phyloP scores from a whole-genome alignment of 2,113 vertebrate species.

The Callipepla californica region DNA sequence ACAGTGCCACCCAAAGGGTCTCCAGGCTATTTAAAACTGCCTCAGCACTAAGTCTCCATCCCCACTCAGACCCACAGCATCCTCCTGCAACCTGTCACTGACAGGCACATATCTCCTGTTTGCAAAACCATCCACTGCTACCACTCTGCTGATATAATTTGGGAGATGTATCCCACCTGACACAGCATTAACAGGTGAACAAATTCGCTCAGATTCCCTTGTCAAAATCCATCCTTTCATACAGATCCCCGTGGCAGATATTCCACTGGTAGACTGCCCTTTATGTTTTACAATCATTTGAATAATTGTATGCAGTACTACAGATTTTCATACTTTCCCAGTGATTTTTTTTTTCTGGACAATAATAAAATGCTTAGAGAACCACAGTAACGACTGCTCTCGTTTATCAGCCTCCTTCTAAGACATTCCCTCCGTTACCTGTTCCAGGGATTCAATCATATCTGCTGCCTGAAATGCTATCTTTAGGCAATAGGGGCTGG shows the following conservation, averaged over 20 bases:
- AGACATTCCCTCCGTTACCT: constrained; percentile 4
- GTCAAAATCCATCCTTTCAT: not conserved
- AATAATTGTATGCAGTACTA: not conserved
- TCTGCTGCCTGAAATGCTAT: not conserved
- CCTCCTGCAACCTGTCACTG: not conserved
- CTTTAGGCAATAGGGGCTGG: not conserved
- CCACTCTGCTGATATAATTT: not conserved
- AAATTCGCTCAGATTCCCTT: not conserved
- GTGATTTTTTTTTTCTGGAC: not conserved
- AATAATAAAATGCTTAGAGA: not conserved
- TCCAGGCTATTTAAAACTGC: not conserved
- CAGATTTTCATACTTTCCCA: constrained; percentile 10
- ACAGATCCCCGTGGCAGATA: not conserved
- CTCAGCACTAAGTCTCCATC: not conserved
- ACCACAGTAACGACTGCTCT: not conserved
- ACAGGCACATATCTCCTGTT: not conserved
- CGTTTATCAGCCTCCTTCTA: constrained; percentile 33
- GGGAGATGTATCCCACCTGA: not conserved
- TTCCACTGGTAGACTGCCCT: not conserved
- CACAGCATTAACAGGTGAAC: not conserved
- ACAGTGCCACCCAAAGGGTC: not conserved
- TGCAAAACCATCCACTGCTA: not conserved
- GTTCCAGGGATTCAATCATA: constrained; percentile 7
- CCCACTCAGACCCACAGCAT: not conserved
- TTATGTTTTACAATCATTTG: not conserved